These are phyloP conservation scores for Spodoptera frugiperda DNA, from an alignment of 1,140 invertebrate species.

Conservation along the genomic window DNA sequence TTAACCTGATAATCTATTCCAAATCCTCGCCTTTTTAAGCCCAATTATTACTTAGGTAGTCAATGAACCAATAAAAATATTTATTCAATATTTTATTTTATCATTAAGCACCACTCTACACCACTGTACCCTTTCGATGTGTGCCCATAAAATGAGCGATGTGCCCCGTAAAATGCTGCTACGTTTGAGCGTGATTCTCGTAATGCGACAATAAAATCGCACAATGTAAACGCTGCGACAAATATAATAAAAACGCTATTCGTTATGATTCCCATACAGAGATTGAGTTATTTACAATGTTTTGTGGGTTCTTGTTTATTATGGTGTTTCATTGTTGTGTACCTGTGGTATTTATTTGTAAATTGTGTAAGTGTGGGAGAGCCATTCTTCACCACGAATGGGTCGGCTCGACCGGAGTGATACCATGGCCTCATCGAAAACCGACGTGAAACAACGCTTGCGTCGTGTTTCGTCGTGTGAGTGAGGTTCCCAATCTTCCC, in stretches of 20 bases:
- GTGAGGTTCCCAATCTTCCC: too few relatives aligned
- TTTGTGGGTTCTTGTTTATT: constrained; percentile 13
- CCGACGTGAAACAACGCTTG: too few relatives aligned
- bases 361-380: too few relatives aligned
- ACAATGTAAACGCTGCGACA: constrained; percentile 15
- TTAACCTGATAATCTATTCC: too few relatives aligned
- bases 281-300: constrained; percentile 41
- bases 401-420: too few relatives aligned
- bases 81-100: neutral
- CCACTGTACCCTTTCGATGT: constrained; percentile 21
- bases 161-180: constrained; percentile 39
- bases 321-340: neutral
- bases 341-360: neutral
- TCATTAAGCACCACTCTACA: neutral
- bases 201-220: constrained; percentile 40
- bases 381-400: too few relatives aligned
- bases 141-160: constrained; percentile 51
- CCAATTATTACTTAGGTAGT: too few relatives aligned
- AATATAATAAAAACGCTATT: constrained; percentile 44
- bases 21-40: too few relatives aligned
- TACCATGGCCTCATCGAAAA: too few relatives aligned
- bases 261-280: constrained; percentile 24
- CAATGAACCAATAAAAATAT: neutral
- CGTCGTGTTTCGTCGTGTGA: too few relatives aligned
- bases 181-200: constrained; percentile 26